A percentile compares a stretch with the other conserved stretches of the same genome.
phyloP scores from a whole-genome alignment of 2,888 invertebrate species.

The Embidobia sp. region DNA sequence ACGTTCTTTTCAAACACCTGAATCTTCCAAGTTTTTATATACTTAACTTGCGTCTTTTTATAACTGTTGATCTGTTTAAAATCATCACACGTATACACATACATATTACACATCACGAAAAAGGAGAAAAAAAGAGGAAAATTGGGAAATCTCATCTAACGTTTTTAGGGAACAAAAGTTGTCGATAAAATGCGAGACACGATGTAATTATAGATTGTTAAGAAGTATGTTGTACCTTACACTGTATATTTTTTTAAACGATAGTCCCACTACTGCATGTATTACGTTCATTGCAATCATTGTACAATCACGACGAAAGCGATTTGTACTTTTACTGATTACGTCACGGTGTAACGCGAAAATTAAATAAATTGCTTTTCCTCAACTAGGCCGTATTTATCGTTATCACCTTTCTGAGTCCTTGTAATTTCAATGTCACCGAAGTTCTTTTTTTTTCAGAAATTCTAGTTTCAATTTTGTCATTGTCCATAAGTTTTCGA shows the following conservation, averaged over 20 bases:
- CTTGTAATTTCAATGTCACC: too few relatives aligned
- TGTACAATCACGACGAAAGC: constrained; percentile 31
- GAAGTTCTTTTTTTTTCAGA: too few relatives aligned
- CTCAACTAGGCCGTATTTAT: too few relatives aligned
- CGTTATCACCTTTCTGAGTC: too few relatives aligned
- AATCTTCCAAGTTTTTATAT: constrained; percentile 40
- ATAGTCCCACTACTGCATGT: constrained; percentile 32
- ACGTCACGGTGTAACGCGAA: neutral
- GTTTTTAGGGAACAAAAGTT: constrained; percentile 5
- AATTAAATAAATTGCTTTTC: too few relatives aligned
- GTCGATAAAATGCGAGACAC: constrained; percentile 3
- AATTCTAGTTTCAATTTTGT: too few relatives aligned
- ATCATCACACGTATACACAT: too few relatives aligned
- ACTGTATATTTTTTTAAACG: constrained; percentile 55
- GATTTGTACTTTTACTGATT: neutral
- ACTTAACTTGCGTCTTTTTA: constrained; percentile 3
- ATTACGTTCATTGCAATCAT: constrained; percentile 39
- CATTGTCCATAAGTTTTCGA: too few relatives aligned
- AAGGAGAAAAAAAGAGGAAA: neutral
- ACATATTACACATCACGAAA: too few relatives aligned
- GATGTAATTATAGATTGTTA: constrained; percentile 40
- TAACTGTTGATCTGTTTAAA: neutral
- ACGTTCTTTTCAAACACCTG: constrained; percentile 10
- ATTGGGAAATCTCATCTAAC: neutral
- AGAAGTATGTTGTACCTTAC: constrained; percentile 47